phyloP scores from a whole-genome alignment of 2,888 invertebrate species.

The Seira sanloemensis region DNA sequence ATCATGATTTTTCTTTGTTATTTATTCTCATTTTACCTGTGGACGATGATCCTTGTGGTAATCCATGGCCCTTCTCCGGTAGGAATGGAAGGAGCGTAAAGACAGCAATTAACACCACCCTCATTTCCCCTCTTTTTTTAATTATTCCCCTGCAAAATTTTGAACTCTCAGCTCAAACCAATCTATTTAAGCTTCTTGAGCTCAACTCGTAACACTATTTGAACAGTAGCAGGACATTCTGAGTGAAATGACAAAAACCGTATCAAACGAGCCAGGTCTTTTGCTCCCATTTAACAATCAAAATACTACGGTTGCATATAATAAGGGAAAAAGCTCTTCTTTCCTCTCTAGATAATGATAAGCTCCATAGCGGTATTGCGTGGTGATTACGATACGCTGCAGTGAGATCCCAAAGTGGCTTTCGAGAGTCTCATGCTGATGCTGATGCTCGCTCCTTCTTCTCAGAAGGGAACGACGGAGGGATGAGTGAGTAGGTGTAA shows the following conservation, averaged over 20 bases:
- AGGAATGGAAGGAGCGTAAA: conserved; percentile 22
- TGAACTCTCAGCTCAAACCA: no score
- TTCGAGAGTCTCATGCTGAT: conserved; percentile 8
- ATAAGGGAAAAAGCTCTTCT: no score
- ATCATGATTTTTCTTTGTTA: neutral
- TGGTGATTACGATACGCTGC: conserved; percentile 6
- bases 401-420: neutral
- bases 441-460: conserved; percentile 13
- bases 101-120: conserved; percentile 46
- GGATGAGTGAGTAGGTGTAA: conserved; percentile 18
- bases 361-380: conserved; percentile 7
- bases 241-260: no score
- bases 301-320: no score
- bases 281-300: no score
- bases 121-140: conserved; percentile 29
- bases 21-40: conserved; percentile 30
- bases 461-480: conserved; percentile 3
- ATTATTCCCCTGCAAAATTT: no score
- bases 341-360: conserved; percentile 4
- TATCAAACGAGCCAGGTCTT: no score
- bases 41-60: conserved; percentile 31
- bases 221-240: no score
- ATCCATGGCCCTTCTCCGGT: conserved; percentile 12
- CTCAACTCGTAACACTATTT: no score
- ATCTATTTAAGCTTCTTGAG: no score